Conservation (phyloP, 2,113 vertebrate species). For the Hoplias malabaricus region DNA sequence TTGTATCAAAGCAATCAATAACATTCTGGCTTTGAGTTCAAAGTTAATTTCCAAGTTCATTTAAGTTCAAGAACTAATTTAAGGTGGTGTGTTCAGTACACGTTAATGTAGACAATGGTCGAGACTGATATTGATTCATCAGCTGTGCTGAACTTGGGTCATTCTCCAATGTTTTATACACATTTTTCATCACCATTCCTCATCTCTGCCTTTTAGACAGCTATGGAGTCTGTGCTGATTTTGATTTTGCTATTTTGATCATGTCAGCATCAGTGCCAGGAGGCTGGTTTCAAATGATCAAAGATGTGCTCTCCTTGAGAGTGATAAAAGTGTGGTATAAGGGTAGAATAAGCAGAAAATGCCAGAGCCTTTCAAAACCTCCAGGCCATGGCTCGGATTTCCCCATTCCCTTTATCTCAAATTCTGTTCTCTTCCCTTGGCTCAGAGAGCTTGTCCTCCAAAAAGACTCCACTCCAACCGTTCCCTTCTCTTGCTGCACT, state of each 20-base stretch:
- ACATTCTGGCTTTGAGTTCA: neutral
- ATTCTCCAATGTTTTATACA: neutral
- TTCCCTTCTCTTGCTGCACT: neutral
- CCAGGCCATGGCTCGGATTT: neutral
- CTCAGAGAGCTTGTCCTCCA: neutral
- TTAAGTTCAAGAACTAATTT: conserved; percentile 5
- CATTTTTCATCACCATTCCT: neutral
- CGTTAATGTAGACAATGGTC: neutral
- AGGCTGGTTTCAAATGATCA: neutral
- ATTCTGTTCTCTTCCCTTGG: neutral
- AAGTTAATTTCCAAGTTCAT: neutral
- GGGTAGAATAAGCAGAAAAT: conserved; percentile 5
- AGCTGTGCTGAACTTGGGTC: neutral
- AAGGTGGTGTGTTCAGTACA: neutral
- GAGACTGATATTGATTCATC: neutral
- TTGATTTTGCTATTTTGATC: neutral
- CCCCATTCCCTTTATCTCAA: neutral
- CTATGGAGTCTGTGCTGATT: neutral
- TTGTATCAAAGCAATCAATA: neutral
- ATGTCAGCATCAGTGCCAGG: neutral
- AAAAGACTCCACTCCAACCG: neutral
- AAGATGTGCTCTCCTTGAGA: neutral
- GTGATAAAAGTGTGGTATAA: neutral
- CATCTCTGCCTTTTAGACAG: neutral
- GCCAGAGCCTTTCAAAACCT: neutral